Conservation (phyloP, 2,888 invertebrate genomes). For the Pelosia muscerda region DNA sequence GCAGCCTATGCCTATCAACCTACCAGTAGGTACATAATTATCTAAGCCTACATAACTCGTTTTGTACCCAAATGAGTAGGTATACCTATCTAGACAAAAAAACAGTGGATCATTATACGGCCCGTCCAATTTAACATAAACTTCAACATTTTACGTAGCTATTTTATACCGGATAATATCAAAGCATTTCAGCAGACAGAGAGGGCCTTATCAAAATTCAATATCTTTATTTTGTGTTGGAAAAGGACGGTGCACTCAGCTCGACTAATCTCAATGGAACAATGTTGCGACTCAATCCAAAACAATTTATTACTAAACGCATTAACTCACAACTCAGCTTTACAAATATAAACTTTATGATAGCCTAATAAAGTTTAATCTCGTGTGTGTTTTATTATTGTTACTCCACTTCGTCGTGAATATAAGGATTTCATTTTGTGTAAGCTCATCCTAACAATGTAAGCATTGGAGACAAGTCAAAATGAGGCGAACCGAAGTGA, state of each 20-base stretch:
- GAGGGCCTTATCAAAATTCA: conserved; percentile 80
- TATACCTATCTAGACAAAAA: conserved; percentile 21
- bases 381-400: conserved; percentile 34
- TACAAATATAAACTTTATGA: conserved; percentile 45
- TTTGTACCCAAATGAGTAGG: not conserved
- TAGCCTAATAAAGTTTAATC: conserved; percentile 44
- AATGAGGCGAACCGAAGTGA: conserved; percentile 59
- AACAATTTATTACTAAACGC: conserved; percentile 59
- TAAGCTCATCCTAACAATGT: conserved; percentile 73
- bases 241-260: conserved; percentile 78
- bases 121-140: conserved; percentile 50
- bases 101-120: conserved; percentile 29
- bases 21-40: too few relatives aligned
- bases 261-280: conserved; percentile 80
- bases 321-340: conserved; percentile 41
- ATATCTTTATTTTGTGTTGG: conserved; percentile 83
- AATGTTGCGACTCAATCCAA: conserved; percentile 81
- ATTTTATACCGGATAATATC: conserved; percentile 62
- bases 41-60: not conserved
- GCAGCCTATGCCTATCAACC: not conserved
- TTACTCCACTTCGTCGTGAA: conserved; percentile 34
- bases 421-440: conserved; percentile 58
- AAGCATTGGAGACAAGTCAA: conserved; percentile 59
- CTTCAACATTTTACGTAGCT: conserved; percentile 58
- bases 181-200: conserved; percentile 68